These are phyloP conservation scores for Entomyzon cyanotis DNA, from an alignment of 2,113 vertebrate species.

Conservation along the genomic window DNA sequence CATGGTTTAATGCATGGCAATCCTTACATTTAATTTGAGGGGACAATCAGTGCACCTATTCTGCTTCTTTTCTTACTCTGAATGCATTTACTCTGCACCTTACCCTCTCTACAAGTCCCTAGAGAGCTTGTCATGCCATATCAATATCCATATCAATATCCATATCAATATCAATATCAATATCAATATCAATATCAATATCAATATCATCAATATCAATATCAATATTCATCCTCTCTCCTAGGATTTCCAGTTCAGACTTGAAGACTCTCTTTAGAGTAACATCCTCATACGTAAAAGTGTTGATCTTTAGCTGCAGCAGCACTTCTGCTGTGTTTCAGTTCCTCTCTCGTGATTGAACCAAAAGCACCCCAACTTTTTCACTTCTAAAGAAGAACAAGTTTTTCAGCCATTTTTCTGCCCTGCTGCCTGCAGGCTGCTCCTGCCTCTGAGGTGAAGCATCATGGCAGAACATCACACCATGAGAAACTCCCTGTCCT, in stretches of 20 bases:
- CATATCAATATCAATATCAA: too few relatives aligned
- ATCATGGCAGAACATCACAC: neutral
- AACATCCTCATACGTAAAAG: neutral
- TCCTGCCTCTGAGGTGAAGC: neutral
- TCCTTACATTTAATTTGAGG: neutral
- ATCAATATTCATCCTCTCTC: neutral
- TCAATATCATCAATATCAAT: neutral
- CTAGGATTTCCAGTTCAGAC: neutral
- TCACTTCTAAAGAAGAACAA: neutral
- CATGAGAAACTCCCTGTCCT: fast-evolving
- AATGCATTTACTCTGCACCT: neutral
- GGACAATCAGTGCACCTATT: neutral
- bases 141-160: neutral
- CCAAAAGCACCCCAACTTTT: neutral
- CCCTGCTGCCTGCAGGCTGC: neutral
- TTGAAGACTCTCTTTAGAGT: neutral
- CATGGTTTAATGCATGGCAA: neutral
- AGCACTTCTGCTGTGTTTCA: neutral
- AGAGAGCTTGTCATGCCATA: neutral
- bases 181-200: neutral
- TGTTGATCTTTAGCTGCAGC: neutral
- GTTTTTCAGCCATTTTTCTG: neutral
- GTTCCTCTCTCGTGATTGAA: neutral
- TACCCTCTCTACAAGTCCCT: neutral
- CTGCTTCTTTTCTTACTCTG: neutral